These are phyloP conservation scores for Heliconius aoede DNA, from an alignment of 2,888 invertebrate genomes.

Conservation along the genomic window DNA sequence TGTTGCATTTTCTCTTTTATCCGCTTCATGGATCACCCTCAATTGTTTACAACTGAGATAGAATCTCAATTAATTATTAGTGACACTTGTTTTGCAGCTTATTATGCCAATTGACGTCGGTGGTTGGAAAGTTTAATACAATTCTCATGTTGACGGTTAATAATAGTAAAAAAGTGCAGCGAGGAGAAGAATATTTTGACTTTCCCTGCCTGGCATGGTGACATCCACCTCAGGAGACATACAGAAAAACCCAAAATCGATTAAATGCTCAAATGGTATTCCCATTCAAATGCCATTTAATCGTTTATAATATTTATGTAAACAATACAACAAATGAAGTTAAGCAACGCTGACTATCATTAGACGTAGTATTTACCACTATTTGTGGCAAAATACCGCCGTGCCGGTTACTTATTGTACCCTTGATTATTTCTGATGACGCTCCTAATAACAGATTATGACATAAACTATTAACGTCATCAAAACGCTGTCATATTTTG, in stretches of 20 bases:
- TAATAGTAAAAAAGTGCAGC: no score
- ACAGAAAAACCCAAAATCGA: no score
- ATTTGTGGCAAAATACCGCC: conserved; percentile 46
- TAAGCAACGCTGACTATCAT: conserved; percentile 46
- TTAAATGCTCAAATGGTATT: no score
- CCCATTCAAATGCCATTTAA: no score
- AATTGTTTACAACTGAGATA: conserved; percentile 38
- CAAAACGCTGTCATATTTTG: conserved; percentile 27
- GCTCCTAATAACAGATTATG: conserved; percentile 42
- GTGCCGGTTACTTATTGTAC: conserved; percentile 43
- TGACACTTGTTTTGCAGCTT: background rate
- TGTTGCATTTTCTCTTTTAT: conserved; percentile 71
- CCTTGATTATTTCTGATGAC: conserved; percentile 47
- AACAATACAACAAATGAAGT: conserved; percentile 31
- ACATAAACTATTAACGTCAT: conserved; percentile 23
- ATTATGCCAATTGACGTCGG: background rate
- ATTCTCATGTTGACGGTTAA: no score
- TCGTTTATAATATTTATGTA: background rate
- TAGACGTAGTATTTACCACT: conserved; percentile 48
- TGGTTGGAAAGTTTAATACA: no score
- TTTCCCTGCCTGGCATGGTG: no score
- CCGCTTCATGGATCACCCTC: conserved; percentile 45
- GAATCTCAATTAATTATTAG: conserved; percentile 19
- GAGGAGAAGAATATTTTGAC: no score
- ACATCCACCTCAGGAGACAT: no score